These are phyloP conservation scores for Natrix natrix DNA, from an alignment of 2,797 vertebrate genomes.

Conservation along the genomic window DNA sequence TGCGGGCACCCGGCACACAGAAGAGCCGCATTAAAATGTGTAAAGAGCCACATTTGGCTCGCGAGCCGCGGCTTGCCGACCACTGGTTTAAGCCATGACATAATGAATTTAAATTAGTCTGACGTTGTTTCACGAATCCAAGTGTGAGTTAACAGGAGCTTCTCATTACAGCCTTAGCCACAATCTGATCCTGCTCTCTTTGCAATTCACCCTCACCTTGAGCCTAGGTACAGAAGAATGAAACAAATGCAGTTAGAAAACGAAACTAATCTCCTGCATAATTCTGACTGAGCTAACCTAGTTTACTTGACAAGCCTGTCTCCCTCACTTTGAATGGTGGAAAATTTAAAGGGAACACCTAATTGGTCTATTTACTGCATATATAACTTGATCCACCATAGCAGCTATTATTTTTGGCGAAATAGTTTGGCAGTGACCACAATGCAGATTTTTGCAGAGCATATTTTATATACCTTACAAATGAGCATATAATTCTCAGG, in stretches of 20 bases:
- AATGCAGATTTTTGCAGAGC: background rate
- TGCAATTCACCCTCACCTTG: background rate
- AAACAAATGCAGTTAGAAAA: background rate
- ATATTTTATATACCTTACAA: background rate
- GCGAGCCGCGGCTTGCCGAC: too few relatives aligned
- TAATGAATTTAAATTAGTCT: background rate
- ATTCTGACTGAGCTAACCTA: background rate
- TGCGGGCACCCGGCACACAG: too few relatives aligned
- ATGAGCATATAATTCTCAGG: background rate
- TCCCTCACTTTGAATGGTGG: background rate
- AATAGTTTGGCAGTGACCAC: background rate
- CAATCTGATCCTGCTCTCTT: background rate
- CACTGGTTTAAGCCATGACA: background rate
- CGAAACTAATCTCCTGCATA: background rate
- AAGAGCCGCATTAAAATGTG: too few relatives aligned
- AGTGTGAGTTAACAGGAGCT: background rate
- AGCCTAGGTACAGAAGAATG: background rate
- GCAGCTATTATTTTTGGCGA: background rate
- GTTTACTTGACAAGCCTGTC: background rate
- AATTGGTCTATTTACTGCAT: background rate
- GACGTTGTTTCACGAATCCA: background rate
- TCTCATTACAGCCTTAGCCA: background rate
- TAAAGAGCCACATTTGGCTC: too few relatives aligned
- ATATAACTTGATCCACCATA: background rate
- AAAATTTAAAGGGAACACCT: background rate